Conservation (phyloP, 2,797 vertebrate species). For the Scolopax rusticola region DNA sequence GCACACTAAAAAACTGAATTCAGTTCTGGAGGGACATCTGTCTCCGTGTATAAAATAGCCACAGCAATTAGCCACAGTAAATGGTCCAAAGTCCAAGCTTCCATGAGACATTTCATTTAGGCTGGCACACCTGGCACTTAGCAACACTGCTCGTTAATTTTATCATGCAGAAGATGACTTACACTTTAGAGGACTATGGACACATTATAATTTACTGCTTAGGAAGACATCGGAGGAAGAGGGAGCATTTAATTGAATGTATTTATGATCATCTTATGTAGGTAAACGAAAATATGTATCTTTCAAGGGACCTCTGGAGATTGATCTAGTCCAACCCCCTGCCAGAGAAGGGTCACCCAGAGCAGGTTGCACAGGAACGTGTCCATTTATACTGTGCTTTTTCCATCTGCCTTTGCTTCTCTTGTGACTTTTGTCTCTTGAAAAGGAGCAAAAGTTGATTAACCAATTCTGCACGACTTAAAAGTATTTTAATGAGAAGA, state of each 20-base stretch:
- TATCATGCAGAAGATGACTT: neutral
- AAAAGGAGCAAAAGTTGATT: neutral
- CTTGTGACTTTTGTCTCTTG: neutral
- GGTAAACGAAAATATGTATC: neutral
- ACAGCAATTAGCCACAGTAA: neutral
- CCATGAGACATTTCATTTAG: neutral
- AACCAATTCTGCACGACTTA: neutral
- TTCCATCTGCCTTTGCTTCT: neutral
- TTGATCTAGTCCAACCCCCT: too few species aligned
- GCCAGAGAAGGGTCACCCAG: too few species aligned
- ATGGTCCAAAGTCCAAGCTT: slow-evolving; percentile 23
- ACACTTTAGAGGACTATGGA: neutral
- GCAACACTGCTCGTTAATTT: slow-evolving; percentile 31
- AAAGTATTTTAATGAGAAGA: neutral
- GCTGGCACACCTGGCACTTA: slow-evolving; percentile 25
- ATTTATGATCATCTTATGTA: neutral
- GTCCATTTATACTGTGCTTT: neutral
- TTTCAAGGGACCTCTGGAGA: neutral
- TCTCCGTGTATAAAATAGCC: neutral
- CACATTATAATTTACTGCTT: neutral
- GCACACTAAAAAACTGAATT: neutral
- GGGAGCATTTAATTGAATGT: neutral
- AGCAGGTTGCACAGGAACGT: too few species aligned
- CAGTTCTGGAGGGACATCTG: neutral
- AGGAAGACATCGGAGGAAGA: neutral